These are phyloP conservation scores for Forbesichthys papilliferus DNA, from an alignment of 2,113 vertebrate genomes.

Conservation along the genomic window DNA sequence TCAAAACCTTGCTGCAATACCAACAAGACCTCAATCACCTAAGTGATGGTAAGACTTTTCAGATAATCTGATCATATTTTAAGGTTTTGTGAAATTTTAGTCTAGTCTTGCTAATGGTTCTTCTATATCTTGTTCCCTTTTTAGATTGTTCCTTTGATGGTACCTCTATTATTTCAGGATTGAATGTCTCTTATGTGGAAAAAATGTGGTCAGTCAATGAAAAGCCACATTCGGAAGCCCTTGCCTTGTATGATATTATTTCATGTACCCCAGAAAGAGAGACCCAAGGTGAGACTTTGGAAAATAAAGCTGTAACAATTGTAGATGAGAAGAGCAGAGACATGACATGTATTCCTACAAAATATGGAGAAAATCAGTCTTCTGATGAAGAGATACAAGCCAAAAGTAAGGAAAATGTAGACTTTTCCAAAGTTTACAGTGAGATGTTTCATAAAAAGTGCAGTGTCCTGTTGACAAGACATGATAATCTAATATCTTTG, in stretches of 20 bases:
- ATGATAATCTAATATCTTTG: neutral
- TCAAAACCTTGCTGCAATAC: conserved; percentile 52
- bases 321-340: neutral
- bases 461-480: conserved; percentile 19
- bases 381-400: neutral
- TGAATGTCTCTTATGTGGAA: conserved; percentile 24
- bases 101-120: neutral
- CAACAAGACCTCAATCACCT: conserved; percentile 36
- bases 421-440: neutral
- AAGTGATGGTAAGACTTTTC: conserved; percentile 36
- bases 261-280: neutral
- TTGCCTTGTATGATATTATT: neutral
- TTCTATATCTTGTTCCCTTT: conserved; percentile 5
- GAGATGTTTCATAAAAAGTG: conserved; percentile 15
- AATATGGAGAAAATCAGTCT: neutral
- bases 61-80: neutral
- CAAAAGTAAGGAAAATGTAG: neutral
- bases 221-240: neutral
- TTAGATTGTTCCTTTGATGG: conserved; percentile 43
- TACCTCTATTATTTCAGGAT: conserved; percentile 45
- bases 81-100: neutral
- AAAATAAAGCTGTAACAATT: neutral
- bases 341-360: neutral
- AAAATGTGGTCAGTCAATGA: neutral
- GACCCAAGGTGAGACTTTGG: neutral